Base-by-base conservation (phyloP, 2,797 vertebrate genomes). In the Pseudochirops cupreus region DNA sequence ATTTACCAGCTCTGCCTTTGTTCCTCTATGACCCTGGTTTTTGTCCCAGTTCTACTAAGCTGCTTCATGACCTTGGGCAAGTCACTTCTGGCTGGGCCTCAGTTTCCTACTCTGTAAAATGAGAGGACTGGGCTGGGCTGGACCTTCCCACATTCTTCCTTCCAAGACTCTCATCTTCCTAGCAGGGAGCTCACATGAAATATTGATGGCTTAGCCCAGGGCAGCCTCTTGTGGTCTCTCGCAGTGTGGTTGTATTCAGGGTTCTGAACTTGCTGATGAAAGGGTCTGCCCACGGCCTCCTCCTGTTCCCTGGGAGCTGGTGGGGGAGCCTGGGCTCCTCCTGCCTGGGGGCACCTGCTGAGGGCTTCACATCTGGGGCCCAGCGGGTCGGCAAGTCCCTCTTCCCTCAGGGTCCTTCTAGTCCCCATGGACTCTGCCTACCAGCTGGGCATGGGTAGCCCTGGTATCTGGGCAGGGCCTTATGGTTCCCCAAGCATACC, bases 221-320 rank as follows among this genome's bases (percentile, higher is more conserved):
- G 97, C 94, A 91, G 90, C 2, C 1, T 33, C 9, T 54, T 91
- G 93, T 96, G n/a, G 59, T 97, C 95, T 97, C 9, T 93, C 94
- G 92, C 95, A 82, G 93, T 4, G 59, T 0, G 6, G 95, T 91
- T 90, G 93, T 91, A 93, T 95, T 91, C 97, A 95, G 97, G 97
- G 97, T 93, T 95, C 97, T 91, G 95, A 50, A 9, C 93, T 97
- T 94, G 96, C 97, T 1, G 95, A 96, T 29, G 5, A 98, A 98
- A 95, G 92, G 93, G 91, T 93, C 95, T 52, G 52, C 52, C 46
- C 56, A 2, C 11, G 1, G 46, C 24, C 0, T 31, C 4, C 21
- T 29, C 54, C 0, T 54, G 3, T 29, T 26, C 50, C 50, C n/a
- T 16, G 11, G 28, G 3, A 59, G 16, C 53, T 54, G 53, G 10